phyloP scores from a whole-genome alignment of 2,888 invertebrate genomes.

The Agelastica alni region DNA sequence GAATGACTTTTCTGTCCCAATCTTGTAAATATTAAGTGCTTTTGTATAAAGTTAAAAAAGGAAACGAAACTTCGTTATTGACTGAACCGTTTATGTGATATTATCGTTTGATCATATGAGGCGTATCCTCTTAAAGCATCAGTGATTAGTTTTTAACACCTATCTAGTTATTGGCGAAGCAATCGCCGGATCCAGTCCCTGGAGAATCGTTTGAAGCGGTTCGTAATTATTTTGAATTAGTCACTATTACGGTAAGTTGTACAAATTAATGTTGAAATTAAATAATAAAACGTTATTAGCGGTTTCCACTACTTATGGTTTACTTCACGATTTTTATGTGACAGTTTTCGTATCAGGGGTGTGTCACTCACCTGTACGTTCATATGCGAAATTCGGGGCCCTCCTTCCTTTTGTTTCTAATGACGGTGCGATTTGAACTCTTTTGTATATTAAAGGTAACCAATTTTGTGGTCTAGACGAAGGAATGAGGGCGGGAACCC shows the following conservation, averaged over 20 bases:
- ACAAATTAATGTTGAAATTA: no score
- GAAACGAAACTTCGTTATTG: slow-evolving; percentile 1
- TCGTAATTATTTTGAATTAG: slow-evolving; percentile 3
- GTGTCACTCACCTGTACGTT: slow-evolving; percentile 32
- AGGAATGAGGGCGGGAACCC: slow-evolving; percentile 13
- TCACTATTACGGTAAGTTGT: slow-evolving; percentile 19
- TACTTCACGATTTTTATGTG: slow-evolving; percentile 2
- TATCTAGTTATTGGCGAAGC: slow-evolving; percentile 8
- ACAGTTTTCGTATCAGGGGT: slow-evolving; percentile 29
- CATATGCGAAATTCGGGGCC: slow-evolving; percentile 1
- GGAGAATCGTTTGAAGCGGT: slow-evolving; percentile 3
- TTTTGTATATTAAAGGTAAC: not conserved
- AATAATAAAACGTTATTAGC: no score
- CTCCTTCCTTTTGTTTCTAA: slow-evolving; percentile 1
- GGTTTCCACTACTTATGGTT: not conserved
- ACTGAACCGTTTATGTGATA: slow-evolving; percentile 13
- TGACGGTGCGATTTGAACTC: not conserved
- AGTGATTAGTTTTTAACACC: slow-evolving; percentile 11
- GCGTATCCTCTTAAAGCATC: slow-evolving; percentile 8
- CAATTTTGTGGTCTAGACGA: slow-evolving; percentile 12
- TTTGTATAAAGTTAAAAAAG: slow-evolving; percentile 14
- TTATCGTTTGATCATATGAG: slow-evolving; percentile 1
- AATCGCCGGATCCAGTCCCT: slow-evolving; percentile 5
- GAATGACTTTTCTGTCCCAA: slow-evolving; percentile 34
- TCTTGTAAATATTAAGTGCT: slow-evolving; percentile 18